These are phyloP conservation scores for Punctoribates punctum DNA, from an alignment of 2,888 invertebrate genomes.

Conservation along the genomic window DNA sequence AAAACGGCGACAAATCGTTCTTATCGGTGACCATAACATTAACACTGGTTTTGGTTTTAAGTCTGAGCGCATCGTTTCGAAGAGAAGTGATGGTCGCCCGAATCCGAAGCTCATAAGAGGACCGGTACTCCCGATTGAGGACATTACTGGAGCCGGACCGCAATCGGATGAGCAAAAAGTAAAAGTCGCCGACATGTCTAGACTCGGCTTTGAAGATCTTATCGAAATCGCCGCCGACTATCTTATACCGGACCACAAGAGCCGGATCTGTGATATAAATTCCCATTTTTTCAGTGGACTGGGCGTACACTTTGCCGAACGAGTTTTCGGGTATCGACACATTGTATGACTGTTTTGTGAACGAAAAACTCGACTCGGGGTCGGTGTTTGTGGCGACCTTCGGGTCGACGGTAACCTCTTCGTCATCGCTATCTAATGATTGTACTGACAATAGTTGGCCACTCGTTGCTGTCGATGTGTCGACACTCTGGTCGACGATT, in stretches of 20 bases:
- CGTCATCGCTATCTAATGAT: conserved; percentile 21
- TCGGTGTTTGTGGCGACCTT: conserved; percentile 2
- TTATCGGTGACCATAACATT: conserved; percentile 72
- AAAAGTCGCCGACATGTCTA: conserved; percentile 81
- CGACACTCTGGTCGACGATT: conserved; percentile 19
- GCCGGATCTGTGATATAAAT: conserved; percentile 59
- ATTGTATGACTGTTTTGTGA: conserved; percentile 73
- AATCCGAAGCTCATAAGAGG: conserved; percentile 73
- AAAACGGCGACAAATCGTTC: conserved; percentile 88
- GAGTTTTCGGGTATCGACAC: conserved; percentile 89
- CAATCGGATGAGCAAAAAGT: conserved; percentile 83
- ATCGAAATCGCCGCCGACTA: conserved; percentile 79
- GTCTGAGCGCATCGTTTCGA: conserved; percentile 58
- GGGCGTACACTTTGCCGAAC: conserved; percentile 74
- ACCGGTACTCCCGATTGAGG: conserved; percentile 85
- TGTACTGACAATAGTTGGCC: conserved; percentile 14
- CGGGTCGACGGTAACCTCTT: background rate
- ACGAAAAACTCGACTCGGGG: conserved; percentile 52
- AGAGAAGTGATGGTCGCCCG: conserved; percentile 60
- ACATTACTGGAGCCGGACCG: conserved; percentile 80
- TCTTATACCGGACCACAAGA: conserved; percentile 69
- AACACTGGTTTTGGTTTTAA: conserved; percentile 68
- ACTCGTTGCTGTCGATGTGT: background rate
- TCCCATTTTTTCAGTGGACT: conserved; percentile 74
- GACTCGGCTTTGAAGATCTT: conserved; percentile 91